Percentiles rank a stretch among this genome's conserved stretches.
Evolutionary conservation across 2,888 invertebrate species (phyloP).

Genomic region (Pecten maximus): DNA sequence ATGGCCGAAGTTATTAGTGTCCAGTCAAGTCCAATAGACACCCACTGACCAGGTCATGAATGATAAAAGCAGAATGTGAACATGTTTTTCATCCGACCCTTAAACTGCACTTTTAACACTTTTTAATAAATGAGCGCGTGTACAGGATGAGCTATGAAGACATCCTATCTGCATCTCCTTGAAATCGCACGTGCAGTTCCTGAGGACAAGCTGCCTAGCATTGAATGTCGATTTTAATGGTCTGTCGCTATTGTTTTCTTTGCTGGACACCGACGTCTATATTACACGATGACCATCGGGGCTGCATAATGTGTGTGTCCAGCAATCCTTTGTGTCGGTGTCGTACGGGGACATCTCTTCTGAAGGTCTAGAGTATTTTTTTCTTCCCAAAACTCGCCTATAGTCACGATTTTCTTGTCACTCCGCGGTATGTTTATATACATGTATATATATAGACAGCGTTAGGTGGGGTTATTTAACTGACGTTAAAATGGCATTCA

Average conservation of each 20-base stretch:
- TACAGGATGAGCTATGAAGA: neutral
- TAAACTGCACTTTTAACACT: conserved; percentile 30
- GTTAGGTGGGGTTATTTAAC: too few relatives aligned
- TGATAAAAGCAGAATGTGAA: conserved; percentile 6
- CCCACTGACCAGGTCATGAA: conserved; percentile 35
- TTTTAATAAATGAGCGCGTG: conserved; percentile 10
- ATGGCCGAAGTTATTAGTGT: conserved; percentile 29
- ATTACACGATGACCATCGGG: neutral
- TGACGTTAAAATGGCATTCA: too few relatives aligned
- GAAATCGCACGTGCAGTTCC: neutral
- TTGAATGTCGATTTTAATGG: conserved; percentile 14
- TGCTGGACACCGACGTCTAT: neutral
- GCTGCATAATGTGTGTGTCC: neutral
- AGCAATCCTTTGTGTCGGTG: neutral
- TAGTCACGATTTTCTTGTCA: neutral
- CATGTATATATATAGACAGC: too few relatives aligned
- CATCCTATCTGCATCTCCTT: neutral
- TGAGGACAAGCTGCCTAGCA: neutral
- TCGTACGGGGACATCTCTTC: neutral
- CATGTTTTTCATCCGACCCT: neutral
- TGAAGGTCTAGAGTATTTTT: neutral
- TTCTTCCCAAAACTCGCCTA: neutral
- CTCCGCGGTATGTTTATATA: too few relatives aligned
- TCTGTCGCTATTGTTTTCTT: neutral
- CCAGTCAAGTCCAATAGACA: conserved; percentile 1